A percentile compares a stretch with the other conserved stretches of the same genome.
Evolutionary conservation across 1,140 invertebrate genomes (phyloP).

Genomic region (Sogatella furcifera): DNA sequence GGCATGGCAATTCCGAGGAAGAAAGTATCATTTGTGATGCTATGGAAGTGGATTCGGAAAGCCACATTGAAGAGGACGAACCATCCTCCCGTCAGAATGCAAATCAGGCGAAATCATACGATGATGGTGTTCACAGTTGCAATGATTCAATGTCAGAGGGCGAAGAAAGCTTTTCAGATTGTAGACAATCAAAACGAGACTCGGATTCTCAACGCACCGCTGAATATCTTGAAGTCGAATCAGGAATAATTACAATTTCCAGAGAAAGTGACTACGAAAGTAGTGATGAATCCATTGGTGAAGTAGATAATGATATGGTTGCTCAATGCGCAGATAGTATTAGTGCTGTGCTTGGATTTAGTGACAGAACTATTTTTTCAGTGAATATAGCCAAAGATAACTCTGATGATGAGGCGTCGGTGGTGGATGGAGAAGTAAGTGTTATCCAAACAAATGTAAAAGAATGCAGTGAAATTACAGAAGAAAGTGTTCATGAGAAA

Average conservation of each 20-base stretch:
- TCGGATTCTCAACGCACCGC: not conserved
- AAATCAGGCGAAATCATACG: too few relatives aligned
- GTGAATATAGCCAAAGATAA: slow-evolving; percentile 6
- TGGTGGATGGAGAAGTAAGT: not conserved
- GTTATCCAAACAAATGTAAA: not conserved
- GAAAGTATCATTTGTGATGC: slow-evolving; percentile 2
- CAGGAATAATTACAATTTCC: slow-evolving; percentile 11
- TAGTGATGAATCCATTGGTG: slow-evolving; percentile 9
- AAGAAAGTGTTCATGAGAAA: not conserved
- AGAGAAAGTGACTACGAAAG: slow-evolving; percentile 13
- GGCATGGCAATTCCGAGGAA: slow-evolving; percentile 1
- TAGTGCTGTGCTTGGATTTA: slow-evolving; percentile 10
- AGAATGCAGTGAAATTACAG: not conserved
- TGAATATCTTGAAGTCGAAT: slow-evolving; percentile 3
- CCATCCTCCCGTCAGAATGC: not conserved
- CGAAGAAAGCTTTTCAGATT: not conserved
- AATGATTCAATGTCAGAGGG: not conserved
- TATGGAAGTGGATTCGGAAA: not conserved
- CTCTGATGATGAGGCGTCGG: slow-evolving; percentile 4
- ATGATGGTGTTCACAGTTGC: slow-evolving; percentile 4
- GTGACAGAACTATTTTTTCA: slow-evolving; percentile 4
- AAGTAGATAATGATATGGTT: not conserved
- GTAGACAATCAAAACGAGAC: too few relatives aligned
- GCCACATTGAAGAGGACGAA: slow-evolving; percentile 1
- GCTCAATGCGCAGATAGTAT: slow-evolving; percentile 5